These are phyloP conservation scores for Apis mellifera DNA, from an alignment of 1,140 invertebrate genomes.

Conservation along the genomic window DNA sequence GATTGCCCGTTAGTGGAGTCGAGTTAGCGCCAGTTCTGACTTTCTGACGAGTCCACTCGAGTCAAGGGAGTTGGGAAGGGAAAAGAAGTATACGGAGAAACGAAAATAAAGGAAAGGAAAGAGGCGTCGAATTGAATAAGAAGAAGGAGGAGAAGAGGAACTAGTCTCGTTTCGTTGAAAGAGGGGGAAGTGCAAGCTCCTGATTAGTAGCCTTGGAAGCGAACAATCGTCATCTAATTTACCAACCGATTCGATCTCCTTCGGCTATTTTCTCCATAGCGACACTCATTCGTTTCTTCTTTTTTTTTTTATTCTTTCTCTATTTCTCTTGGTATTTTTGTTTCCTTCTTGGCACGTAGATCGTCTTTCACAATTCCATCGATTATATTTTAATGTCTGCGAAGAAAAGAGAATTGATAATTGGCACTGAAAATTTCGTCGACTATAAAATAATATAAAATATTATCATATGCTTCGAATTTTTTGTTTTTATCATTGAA, in stretches of 20 bases:
- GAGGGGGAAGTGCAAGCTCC: constrained; percentile 59
- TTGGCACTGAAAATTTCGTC: background rate
- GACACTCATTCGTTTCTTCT: background rate
- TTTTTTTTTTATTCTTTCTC: background rate
- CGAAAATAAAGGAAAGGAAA: background rate
- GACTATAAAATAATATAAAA: too few species aligned
- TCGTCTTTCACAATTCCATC: background rate
- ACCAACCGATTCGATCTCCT: constrained; percentile 56
- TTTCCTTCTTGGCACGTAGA: constrained; percentile 29
- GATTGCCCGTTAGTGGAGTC: constrained; percentile 75
- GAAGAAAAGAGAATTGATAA: background rate
- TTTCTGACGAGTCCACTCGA: constrained; percentile 63
- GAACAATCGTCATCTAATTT: constrained; percentile 72
- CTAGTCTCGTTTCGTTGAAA: constrained; percentile 41
- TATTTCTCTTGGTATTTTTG: constrained; percentile 2
- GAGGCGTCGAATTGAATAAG: background rate
- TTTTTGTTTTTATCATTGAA: too few species aligned
- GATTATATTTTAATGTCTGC: background rate
- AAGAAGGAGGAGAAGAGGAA: constrained; percentile 6
- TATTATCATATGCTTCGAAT: too few species aligned
- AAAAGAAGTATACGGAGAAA: background rate
- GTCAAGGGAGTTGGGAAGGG: constrained; percentile 15
- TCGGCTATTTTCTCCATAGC: constrained; percentile 33
- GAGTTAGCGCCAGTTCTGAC: constrained; percentile 73
- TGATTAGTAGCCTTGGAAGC: constrained; percentile 68